These are phyloP conservation scores for Aspidiotus destructor DNA, from an alignment of 2,888 invertebrate species.

Conservation along the genomic window DNA sequence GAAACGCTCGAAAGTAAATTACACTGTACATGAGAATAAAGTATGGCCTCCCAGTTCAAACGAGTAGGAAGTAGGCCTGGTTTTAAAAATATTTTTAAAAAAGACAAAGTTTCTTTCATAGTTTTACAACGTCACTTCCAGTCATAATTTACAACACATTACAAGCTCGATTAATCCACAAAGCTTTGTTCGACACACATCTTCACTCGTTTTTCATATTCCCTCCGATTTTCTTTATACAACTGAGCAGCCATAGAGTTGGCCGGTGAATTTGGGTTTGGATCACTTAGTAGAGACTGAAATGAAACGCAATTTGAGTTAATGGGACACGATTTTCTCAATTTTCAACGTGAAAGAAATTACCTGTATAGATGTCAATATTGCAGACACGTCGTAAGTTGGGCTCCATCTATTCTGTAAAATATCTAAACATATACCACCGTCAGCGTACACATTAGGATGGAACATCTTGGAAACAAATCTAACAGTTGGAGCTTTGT, in stretches of 20 bases:
- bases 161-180: slow-evolving; percentile 60
- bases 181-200: slow-evolving; percentile 99
- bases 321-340: neutral
- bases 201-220: slow-evolving; percentile 98
- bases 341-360: neutral
- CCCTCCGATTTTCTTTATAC: slow-evolving; percentile 97
- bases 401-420: slow-evolving; percentile 99
- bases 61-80: no score
- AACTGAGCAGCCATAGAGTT: slow-evolving; percentile 98
- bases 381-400: slow-evolving; percentile 99
- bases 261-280: slow-evolving; percentile 98
- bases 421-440: slow-evolving; percentile 98
- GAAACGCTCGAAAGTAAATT: no score
- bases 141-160: neutral
- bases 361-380: slow-evolving; percentile 83
- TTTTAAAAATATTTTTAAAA: no score
- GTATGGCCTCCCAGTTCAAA: no score
- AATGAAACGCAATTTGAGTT: slow-evolving; percentile 9
- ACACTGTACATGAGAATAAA: no score
- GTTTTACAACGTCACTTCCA: no score
- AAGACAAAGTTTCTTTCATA: no score
- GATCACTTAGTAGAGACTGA: slow-evolving; percentile 98
- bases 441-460: slow-evolving; percentile 99
- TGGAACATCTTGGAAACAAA: slow-evolving; percentile 99
- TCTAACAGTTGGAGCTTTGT: slow-evolving; percentile 98